Evolutionary conservation across 1,140 invertebrate species (phyloP), one percentile per base, ranked within the genome.

Genomic region (Scaptomyza montana): DNA sequence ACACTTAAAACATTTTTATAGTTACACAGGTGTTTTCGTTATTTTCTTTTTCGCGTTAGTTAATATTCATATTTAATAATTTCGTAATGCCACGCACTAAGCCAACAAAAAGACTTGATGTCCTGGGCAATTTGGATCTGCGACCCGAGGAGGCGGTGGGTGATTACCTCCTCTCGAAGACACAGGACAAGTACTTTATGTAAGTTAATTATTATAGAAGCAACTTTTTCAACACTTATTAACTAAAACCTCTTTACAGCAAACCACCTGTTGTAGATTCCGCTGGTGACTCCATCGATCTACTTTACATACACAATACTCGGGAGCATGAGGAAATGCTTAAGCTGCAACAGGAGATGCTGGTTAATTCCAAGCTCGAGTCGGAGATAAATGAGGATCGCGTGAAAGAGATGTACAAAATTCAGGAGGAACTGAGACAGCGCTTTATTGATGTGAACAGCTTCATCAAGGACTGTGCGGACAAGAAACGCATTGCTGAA

Each of bases 381-480:
- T 33, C 72, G 5, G 56, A 67, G 5, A 51, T 77, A 4, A 92
- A 90, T 65, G 54, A 74, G 8, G 21, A 61, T 9, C 78, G 91
- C 1, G 86, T 91, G n/a, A 62, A 74, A 2, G 55, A 78, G 28
- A 81, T 91, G 74, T 81, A 90, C 56, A 75, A 74, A 47, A 84
- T 81, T 7, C 91, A 92, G 53, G 72, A 77, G 21, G 19, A 80
- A n/a, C 51, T 92, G 25, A 67, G 91, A 10, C 63, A 89, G 41
- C 82, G 87, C 25, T 92, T 92, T 43, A 89, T 92, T 46, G 77
- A 86, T 56, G 89, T 91, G 3, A 92, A 92, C 70, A 78, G 63
- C 55, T 92, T 92, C 41, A 90, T 92, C 12, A 90, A 90, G 67
- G 90, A 92, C 39, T 92, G 91, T 12, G 62, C 39, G 13, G 85